Evolutionary conservation across 2,113 vertebrate species (phyloP), one percentile per base, ranked within the genome.

Genomic region (Cacatua alba): DNA sequence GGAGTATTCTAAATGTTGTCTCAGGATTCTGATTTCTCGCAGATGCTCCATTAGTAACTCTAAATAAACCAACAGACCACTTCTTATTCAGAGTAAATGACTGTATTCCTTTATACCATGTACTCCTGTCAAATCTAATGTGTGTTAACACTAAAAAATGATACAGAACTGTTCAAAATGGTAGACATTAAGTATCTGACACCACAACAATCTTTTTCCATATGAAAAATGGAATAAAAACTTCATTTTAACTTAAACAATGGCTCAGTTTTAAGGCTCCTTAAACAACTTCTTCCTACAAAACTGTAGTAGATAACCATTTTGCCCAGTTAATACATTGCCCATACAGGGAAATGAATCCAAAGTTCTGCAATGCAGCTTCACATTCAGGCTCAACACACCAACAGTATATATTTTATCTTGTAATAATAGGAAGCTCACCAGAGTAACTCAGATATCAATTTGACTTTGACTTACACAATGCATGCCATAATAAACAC

Each of bases 31-130:
- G 92, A 99, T 99, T 98, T 99, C 99, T 92, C 98, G 98, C 49
- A 99, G 98, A 82, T 99, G 99, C 90, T 99, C 99, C 94, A 98
- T 98, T 94, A 99, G 94, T 92, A 99, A 96, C 86, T 98, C 99
- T 99, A 96, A 90, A 76, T 79, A 93, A 97, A 97, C 72, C 85
- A 97, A 96, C 62, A 94, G 46, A 90, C 35, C 76, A 82, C 75
- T 97, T 97, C 88, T 93, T 95, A 95, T 92, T 92, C 87, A 74
- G 37, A 88, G 39, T 26, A 84, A 92, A 95, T 70, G n/a, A 93
- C 9, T 75, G 62, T 84, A 92, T 90, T 88, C 81, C 87, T 95
- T 93, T 88, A 81, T 31, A 81, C 78, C 81, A 77, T 85, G 69
- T 84, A 70, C 83, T 95, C 75, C 57, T 96, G 93, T 72, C 96